Evolutionary conservation across 2,113 vertebrate species (phyloP), one percentile per base, ranked within the genome.

Genomic region (Chauna torquata): DNA sequence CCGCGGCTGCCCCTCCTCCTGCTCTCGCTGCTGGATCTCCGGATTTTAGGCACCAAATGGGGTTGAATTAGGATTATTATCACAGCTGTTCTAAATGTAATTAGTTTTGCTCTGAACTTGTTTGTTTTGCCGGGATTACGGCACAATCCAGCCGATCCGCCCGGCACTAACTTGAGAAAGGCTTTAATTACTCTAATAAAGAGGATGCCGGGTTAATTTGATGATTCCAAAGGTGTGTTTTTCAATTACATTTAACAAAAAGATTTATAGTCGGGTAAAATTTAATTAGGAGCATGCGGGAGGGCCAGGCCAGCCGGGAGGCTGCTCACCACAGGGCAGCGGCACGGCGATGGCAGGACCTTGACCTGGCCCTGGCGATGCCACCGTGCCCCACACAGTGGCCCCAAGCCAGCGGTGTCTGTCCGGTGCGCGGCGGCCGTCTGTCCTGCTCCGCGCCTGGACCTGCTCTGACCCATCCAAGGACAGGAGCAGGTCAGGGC

Each of bases 41-140:
- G 82, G 94, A 82, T 93, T 97, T 95, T 70, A 85, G 92, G 91
- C 88, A 83, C 92, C 74, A 30, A 96, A 94, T 77, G 94, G 94
- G 93, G 93, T 57, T 65, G 96, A 97, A 97, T 97, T 97, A 97
- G 96, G 97, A 97, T 97, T 97, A 97, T 97, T 94, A 94, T 95
- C 91, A 96, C 97, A 97, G 95, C 96, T 97, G 97, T 91, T 94
- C 83, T 85, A 96, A 97, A 96, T 95, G 97, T 97, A 96, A 97
- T 97, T 95, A 97, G 93, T 97, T 97, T 96, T 96, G 91, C 95
- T 81, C 77, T 4, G 92, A 69, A 94, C 17, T 83, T 92, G 89
- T 96, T 93, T 94, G 94, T 88, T 96, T 94, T 88, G 16, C 92
- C 28, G 83, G 95, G 95, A 97, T 97, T 96, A 93, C 7, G 76